Evolutionary conservation across 2,888 invertebrate genomes (phyloP).

Genomic region (Calameuta filiformis): DNA sequence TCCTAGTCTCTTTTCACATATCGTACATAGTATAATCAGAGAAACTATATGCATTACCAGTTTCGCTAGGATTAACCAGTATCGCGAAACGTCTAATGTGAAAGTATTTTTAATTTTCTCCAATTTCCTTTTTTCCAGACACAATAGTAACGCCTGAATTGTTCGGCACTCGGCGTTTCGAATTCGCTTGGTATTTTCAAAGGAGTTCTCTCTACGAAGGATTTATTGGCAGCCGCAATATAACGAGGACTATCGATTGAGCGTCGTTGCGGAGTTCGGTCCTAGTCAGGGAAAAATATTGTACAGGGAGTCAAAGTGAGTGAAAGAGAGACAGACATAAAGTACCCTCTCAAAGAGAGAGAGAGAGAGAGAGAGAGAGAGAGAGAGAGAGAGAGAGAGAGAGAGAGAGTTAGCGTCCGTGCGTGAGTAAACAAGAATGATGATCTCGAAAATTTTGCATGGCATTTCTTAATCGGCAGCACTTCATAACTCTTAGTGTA

Average conservation of each 20-base stretch:
- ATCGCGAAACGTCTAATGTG: not conserved
- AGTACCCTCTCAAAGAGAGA: not conserved
- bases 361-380: not conserved
- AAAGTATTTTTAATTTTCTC: not conserved
- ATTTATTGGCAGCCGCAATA: not conserved
- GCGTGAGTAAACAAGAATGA: conserved; percentile 14
- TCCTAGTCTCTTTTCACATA: not conserved
- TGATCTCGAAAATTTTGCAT: not conserved
- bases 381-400: not conserved
- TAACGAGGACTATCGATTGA: not conserved
- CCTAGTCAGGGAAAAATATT: not conserved
- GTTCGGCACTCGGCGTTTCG: not conserved
- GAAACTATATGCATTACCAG: not conserved
- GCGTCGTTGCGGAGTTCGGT: not conserved
- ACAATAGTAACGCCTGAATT: not conserved
- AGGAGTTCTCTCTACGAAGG: not conserved
- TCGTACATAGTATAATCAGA: not conserved
- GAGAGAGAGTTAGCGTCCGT: conserved; percentile 10
- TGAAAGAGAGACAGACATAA: not conserved
- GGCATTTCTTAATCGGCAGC: not conserved
- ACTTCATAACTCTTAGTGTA: not conserved
- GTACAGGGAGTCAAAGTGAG: not conserved
- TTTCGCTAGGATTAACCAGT: not conserved
- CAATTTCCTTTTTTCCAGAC: not conserved
- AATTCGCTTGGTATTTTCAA: not conserved